phyloP scores from a whole-genome alignment of 23 tunicate genomes.

The Oikopleura dioica region DNA sequence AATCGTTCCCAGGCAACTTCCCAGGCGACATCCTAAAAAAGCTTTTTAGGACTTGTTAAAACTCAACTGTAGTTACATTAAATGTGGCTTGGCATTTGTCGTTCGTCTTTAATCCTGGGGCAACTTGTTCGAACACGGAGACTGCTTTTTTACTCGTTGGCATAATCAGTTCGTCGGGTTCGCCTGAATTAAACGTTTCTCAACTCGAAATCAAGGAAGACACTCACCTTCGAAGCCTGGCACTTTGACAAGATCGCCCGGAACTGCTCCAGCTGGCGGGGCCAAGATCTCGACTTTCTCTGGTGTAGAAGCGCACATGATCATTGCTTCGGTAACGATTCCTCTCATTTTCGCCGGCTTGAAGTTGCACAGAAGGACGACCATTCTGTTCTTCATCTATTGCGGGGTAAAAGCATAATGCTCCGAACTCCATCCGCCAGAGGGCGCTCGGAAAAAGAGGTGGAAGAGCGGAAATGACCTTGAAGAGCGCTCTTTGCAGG shows the following conservation, averaged over 20 bases:
- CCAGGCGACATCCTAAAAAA: too few relatives aligned
- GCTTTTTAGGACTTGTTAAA: too few relatives aligned
- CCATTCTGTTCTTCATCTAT: conserved; percentile 88
- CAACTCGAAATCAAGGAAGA: too few relatives aligned
- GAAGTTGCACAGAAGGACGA: conserved; percentile 51
- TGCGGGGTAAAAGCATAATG: too few relatives aligned
- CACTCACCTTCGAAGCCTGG: too few relatives aligned
- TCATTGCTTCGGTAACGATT: conserved; percentile 72
- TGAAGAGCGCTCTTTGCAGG: too few relatives aligned
- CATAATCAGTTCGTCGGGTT: not conserved
- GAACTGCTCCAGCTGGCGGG: conserved; percentile 60
- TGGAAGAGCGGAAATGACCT: too few relatives aligned
- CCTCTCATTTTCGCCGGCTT: conserved; percentile 86
- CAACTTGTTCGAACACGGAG: not conserved
- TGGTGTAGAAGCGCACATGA: conserved; percentile 56
- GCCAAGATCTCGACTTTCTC: conserved; percentile 51
- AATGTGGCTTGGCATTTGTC: not conserved
- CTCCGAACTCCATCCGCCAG: too few relatives aligned
- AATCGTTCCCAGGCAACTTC: too few relatives aligned
- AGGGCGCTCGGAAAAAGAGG: too few relatives aligned
- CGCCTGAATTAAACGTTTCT: conserved; percentile 22
- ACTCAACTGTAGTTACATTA: too few relatives aligned
- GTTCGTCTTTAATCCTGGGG: conserved; percentile 5
- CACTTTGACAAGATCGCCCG: too few relatives aligned
- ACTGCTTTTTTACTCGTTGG: conserved; percentile 3